phyloP scores from a whole-genome alignment of 2,797 vertebrate species.

The Erethizon dorsatum region DNA sequence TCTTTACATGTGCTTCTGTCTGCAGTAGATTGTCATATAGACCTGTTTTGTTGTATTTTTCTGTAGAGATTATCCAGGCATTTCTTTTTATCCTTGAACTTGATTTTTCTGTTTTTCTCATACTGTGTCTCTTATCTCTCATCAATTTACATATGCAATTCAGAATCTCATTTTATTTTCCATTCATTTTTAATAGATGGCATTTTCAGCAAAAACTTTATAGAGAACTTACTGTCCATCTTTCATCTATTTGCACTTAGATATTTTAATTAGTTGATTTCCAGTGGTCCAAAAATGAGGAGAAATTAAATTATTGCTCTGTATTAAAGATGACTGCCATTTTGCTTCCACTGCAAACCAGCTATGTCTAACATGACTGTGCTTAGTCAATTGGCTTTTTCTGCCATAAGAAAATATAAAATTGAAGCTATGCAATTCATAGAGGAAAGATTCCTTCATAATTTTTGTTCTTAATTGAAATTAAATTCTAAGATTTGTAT shows the following conservation, averaged over 20 bases:
- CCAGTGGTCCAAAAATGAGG: not conserved
- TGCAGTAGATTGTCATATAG: not conserved
- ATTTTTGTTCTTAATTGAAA: slow-evolving; percentile 14
- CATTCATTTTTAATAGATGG: not conserved
- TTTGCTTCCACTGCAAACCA: slow-evolving; percentile 29
- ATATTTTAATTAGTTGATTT: slow-evolving; percentile 26
- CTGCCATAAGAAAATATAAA: not conserved
- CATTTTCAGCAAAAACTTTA: slow-evolving; percentile 2
- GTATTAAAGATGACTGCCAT: not conserved
- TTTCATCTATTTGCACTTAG: not conserved
- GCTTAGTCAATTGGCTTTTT: not conserved
- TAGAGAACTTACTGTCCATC: not conserved
- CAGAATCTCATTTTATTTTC: slow-evolving; percentile 50
- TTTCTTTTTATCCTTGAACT: not conserved
- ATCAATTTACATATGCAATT: not conserved
- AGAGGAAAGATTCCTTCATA: not conserved
- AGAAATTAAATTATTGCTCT: not conserved
- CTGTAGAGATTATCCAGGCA: not conserved
- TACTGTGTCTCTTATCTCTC: not conserved
- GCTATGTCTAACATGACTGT: not conserved
- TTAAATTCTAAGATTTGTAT: not conserved
- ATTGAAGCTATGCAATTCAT: not conserved
- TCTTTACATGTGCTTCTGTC: not conserved
- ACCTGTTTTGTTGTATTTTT: not conserved
- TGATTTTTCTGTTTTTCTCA: not conserved